Base-by-base conservation (phyloP, 2,888 invertebrate species). In the Papilio gigon region DNA sequence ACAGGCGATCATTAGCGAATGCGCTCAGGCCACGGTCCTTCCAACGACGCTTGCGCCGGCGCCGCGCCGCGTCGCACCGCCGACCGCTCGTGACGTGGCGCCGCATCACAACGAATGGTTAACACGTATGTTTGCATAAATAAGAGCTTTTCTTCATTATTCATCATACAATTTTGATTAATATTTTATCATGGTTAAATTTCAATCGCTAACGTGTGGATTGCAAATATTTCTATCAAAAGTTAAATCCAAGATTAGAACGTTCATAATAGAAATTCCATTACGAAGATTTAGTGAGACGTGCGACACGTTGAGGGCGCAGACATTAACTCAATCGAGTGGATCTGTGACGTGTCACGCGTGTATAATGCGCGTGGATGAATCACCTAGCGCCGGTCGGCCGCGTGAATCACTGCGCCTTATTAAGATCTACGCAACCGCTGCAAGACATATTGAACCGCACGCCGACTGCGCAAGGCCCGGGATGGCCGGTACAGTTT, bases 321-420 rank as follows among this genome's bases (percentile, higher is more conserved):
- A 63, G 37, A 63, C 50, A 56, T 30, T 12, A 47, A 22, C 47
- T 14, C 12, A 50, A 50, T 50, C 20, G 25, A 35, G 47, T 50
- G 6, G 14, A 63, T 47, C 14, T 65, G 65, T 35, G 61, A 71
- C 71, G 74, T 68, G 65, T 71, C 73, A 68, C 68, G 68, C 65
- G 71, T 72, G 69, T 68, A 71, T 72, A 71, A 70, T 65, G 71
- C 70, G 37, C 14, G 33, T 62, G 60, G 53, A 71, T 76, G 76
- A 76, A 74, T 76, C 76, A 76, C 20, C 58, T 64, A 59, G 37
- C 59, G 47, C 68, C 70, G 68, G 59, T 61, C 11, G 40, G 62
- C n/a, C n/a, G 33, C 56, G 60, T 75, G 73, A 73, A 70, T 75
- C 75, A 74, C 72, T 11, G 68, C 67, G 25, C 70, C 68, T 67